phyloP scores from a whole-genome alignment of 1,140 invertebrate genomes.

The Lysiphlebus fabarum region DNA sequence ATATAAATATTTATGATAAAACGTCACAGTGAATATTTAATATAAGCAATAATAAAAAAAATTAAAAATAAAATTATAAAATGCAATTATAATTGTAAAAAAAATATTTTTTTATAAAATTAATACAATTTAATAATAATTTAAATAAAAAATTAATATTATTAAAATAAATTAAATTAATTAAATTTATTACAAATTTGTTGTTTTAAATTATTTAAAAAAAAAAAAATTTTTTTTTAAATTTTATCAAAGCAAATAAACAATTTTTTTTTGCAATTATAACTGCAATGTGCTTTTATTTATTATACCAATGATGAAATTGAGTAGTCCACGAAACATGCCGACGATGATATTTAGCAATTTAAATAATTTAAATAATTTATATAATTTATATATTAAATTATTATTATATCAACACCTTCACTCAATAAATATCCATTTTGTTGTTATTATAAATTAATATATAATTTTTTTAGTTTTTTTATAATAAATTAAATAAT shows the following conservation, averaged over 20 bases:
- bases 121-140: too few relatives aligned
- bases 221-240: not conserved
- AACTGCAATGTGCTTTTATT: not conserved
- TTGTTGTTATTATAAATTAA: not conserved
- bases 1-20: too few relatives aligned
- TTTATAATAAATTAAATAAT: not conserved
- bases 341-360: conserved; percentile 23
- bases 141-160: too few relatives aligned
- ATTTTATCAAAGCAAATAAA: too few relatives aligned
- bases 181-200: not conserved
- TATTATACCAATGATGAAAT: conserved; percentile 40
- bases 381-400: not conserved
- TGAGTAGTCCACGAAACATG: conserved; percentile 45
- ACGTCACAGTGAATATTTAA: too few relatives aligned
- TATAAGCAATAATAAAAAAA: too few relatives aligned
- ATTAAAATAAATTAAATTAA: not conserved
- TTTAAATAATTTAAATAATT: not conserved
- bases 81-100: too few relatives aligned
- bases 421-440: not conserved
- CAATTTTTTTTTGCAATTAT: not conserved
- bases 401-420: not conserved
- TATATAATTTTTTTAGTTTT: not conserved
- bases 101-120: too few relatives aligned
- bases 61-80: too few relatives aligned
- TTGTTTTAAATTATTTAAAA: not conserved